Conservation (phyloP, 2,113 vertebrate genomes). For the Diphyllodes magnificus region DNA sequence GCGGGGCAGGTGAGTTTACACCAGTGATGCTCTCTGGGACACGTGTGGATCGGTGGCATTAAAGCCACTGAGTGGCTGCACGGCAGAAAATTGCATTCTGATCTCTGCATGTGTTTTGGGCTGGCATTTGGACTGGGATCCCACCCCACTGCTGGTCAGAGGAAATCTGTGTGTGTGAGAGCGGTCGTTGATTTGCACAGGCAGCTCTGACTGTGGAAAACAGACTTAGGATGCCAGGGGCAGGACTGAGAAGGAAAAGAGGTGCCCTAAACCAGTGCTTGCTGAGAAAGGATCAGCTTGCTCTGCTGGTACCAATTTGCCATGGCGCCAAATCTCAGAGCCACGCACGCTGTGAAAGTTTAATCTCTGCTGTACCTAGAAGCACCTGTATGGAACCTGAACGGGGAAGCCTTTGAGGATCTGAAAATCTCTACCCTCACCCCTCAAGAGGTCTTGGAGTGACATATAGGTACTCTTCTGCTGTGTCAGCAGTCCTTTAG, state of each 20-base stretch:
- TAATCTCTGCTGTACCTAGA: neutral
- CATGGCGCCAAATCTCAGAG: neutral
- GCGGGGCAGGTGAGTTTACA: conserved; percentile 30
- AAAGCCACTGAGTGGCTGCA: neutral
- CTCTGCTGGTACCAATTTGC: neutral
- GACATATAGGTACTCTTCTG: neutral
- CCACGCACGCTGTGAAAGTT: neutral
- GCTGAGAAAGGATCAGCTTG: neutral
- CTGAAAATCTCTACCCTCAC: neutral
- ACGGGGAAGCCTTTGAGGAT: neutral
- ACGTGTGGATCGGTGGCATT: accelerated
- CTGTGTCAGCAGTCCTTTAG: neutral
- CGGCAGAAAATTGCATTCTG: neutral
- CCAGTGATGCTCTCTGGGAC: conserved; percentile 17
- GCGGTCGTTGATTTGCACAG: neutral
- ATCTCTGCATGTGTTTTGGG: neutral
- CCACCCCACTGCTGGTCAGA: neutral
- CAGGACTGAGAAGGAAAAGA: neutral
- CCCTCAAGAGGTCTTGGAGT: neutral
- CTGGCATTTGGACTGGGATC: neutral
- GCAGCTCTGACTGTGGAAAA: neutral
- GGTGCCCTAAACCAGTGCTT: neutral
- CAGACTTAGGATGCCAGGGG: neutral
- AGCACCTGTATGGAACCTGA: neutral
- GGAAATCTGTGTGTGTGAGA: neutral